phyloP scores from a whole-genome alignment of 2,888 invertebrate species.

The Drosophila mulleri region DNA sequence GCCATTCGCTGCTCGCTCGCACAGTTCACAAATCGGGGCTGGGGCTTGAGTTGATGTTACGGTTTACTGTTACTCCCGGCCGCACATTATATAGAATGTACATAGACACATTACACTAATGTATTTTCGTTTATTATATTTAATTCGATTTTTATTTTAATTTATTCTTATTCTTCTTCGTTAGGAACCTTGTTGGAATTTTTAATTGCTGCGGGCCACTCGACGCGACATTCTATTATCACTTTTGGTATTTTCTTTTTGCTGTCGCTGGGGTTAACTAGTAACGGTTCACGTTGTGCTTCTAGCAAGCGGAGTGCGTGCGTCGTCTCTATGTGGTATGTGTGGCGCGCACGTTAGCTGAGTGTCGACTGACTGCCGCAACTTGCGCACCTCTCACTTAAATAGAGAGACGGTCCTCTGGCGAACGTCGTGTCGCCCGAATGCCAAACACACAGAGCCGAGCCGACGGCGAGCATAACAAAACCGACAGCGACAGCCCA shows the following conservation, averaged over 20 bases:
- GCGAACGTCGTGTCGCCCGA: constrained; percentile 2
- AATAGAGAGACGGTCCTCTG: constrained; percentile 55
- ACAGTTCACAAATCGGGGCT: constrained; percentile 3
- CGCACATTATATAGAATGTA: constrained; percentile 36
- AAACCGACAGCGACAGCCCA: constrained; percentile 6
- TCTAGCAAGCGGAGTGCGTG: constrained; percentile 24
- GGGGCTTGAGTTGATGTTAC: constrained; percentile 24
- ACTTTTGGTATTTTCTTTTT: constrained; percentile 31
- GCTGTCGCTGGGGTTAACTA: constrained; percentile 20
- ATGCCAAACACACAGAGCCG: constrained; percentile 6
- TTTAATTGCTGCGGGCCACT: constrained; percentile 46
- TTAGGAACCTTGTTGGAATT: constrained; percentile 51
- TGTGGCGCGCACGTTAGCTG: constrained; percentile 71
- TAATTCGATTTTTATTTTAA: constrained; percentile 1
- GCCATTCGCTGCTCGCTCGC: constrained; percentile 23
- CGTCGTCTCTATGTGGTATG: constrained; percentile 31
- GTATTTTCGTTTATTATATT: constrained; percentile 13
- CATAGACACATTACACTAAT: constrained; percentile 21
- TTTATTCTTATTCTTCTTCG: constrained; percentile 2
- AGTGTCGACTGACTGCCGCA: constrained; percentile 78
- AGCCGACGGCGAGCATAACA: constrained; percentile 31
- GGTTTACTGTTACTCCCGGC: constrained; percentile 28
- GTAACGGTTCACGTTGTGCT: constrained; percentile 51
- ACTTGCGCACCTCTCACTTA: constrained; percentile 78
- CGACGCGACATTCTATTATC: constrained; percentile 45